Evolutionary conservation across 2,113 vertebrate species (phyloP).

Genomic region (Tachycineta bicolor): DNA sequence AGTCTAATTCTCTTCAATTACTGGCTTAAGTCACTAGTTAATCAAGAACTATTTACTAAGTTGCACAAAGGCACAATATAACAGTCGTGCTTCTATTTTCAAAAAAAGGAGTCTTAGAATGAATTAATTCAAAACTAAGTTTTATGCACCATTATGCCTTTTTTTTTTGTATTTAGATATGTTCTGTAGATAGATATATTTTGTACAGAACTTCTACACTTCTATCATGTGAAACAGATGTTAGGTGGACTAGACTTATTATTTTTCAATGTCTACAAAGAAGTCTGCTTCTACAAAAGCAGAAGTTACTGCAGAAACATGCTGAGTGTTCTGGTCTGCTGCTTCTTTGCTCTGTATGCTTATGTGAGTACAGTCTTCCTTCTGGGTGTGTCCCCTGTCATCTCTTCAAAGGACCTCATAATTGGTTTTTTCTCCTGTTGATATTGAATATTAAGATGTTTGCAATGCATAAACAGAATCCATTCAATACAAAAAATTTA

Average conservation of each 20-base stretch:
- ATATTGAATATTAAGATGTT: neutral
- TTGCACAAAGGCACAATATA: neutral
- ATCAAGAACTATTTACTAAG: neutral
- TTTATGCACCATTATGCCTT: neutral
- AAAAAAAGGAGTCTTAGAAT: neutral
- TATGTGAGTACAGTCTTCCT: neutral
- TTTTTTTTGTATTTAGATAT: neutral
- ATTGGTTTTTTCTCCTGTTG: neutral
- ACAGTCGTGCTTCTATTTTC: neutral
- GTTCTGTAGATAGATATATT: neutral
- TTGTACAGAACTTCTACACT: too few relatives aligned
- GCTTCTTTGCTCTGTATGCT: neutral
- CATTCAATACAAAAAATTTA: neutral
- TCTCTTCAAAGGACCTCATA: neutral
- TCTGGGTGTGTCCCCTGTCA: neutral
- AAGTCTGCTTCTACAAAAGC: neutral
- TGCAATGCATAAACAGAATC: neutral
- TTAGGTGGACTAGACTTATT: neutral
- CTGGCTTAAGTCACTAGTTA: neutral
- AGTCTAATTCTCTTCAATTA: neutral
- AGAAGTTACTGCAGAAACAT: neutral
- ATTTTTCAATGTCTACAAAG: neutral
- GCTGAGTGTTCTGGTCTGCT: neutral
- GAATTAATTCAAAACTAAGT: neutral
- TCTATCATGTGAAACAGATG: neutral